Evolutionary conservation across 2,113 vertebrate species (phyloP).

Genomic region (Chaetodon auriga): DNA sequence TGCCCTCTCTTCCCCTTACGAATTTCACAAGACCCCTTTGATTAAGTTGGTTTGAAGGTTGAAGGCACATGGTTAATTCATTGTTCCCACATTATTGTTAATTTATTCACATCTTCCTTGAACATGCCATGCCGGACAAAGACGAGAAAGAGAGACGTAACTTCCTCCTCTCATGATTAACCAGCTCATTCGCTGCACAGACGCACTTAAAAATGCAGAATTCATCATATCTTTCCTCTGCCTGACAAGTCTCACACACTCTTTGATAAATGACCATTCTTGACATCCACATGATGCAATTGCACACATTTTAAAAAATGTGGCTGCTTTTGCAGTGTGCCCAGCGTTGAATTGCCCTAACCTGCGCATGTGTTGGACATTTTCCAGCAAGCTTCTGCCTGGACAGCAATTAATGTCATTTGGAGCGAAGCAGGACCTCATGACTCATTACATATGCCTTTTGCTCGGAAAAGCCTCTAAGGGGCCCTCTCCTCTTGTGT

Average conservation of each 20-base stretch:
- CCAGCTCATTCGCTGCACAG: background rate
- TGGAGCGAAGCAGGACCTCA: slow-evolving; percentile 65
- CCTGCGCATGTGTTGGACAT: slow-evolving; percentile 53
- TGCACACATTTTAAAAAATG: background rate
- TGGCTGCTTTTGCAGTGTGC: slow-evolving; percentile 16
- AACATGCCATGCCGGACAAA: slow-evolving; percentile 41
- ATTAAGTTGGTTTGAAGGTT: slow-evolving; percentile 69
- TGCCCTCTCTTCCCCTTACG: background rate
- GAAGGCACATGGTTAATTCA: slow-evolving; percentile 75
- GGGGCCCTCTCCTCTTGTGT: slow-evolving; percentile 59
- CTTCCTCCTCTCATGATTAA: slow-evolving; percentile 39
- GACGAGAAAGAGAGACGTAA: slow-evolving; percentile 22
- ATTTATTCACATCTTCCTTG: slow-evolving; percentile 64
- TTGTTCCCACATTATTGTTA: slow-evolving; percentile 68
- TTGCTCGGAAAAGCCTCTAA: slow-evolving; percentile 66
- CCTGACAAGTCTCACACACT: background rate
- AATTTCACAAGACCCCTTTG: slow-evolving; percentile 61
- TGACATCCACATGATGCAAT: slow-evolving; percentile 23
- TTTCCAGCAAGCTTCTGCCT: slow-evolving; percentile 76
- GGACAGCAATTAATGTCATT: slow-evolving; percentile 77
- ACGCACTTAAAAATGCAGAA: slow-evolving; percentile 4
- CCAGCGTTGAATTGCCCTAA: slow-evolving; percentile 30
- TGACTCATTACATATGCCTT: slow-evolving; percentile 80
- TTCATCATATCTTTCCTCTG: slow-evolving; percentile 14
- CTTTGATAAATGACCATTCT: slow-evolving; percentile 3